phyloP scores from a whole-genome alignment of 2,113 vertebrate species.

The Spermophilus dauricus region DNA sequence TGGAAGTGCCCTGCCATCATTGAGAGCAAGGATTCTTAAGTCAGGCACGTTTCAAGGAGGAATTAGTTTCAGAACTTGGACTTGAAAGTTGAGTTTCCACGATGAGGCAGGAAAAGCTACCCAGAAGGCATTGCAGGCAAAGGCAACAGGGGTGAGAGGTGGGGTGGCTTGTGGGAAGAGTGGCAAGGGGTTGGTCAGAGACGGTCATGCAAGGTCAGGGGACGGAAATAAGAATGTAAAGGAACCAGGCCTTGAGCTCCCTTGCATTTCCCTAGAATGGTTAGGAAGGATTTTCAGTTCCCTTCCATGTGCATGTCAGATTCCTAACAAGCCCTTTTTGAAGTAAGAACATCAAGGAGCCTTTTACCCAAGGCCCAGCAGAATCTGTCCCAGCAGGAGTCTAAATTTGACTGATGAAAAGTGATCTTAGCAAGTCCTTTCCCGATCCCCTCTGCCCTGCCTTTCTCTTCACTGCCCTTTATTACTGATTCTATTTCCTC shows the following conservation, averaged over 20 bases:
- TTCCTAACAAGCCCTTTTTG: slow-evolving; percentile 19
- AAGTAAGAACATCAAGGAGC: background rate
- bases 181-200: background rate
- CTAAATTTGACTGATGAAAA: slow-evolving; percentile 59
- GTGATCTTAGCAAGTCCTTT: slow-evolving; percentile 55
- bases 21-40: background rate
- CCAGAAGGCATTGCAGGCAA: background rate
- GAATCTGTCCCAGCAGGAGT: slow-evolving; percentile 6
- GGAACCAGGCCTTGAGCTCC: background rate
- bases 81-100: background rate
- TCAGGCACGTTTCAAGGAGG: background rate
- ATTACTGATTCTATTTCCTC: slow-evolving; percentile 40
- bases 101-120: background rate
- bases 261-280: background rate
- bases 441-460: slow-evolving; percentile 10
- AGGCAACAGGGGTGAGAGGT: background rate
- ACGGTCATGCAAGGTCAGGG: background rate
- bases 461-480: slow-evolving; percentile 33
- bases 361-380: background rate
- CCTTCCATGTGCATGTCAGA: background rate
- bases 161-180: background rate
- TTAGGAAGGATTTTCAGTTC: slow-evolving; percentile 39
- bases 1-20: too few relatives aligned
- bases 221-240: background rate
- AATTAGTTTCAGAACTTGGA: background rate